Evolutionary conservation across 2,888 invertebrate genomes (phyloP).

Genomic region (Caenorhabditis angaria): DNA sequence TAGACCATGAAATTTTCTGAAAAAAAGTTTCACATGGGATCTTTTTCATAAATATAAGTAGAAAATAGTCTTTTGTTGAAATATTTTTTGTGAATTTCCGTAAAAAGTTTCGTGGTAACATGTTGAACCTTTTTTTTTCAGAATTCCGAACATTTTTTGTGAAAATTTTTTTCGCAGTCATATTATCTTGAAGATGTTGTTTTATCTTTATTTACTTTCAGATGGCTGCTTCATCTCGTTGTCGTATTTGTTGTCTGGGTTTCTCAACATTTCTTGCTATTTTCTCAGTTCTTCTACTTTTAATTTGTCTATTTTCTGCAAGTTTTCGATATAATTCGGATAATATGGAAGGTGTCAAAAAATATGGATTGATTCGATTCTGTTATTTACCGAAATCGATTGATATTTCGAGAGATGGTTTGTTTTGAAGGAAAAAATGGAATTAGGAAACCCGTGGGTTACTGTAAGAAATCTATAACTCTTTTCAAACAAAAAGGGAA

Average conservation of each 20-base stretch:
- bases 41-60: too few species aligned
- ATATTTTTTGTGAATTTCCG: too few species aligned
- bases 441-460: too few species aligned
- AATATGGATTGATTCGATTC: conserved; percentile 56
- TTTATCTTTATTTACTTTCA: conserved; percentile 14
- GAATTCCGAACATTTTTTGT: neutral
- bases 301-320: conserved; percentile 46
- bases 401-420: conserved; percentile 21
- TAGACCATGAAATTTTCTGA: too few species aligned
- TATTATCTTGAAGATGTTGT: too few species aligned
- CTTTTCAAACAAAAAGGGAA: too few species aligned
- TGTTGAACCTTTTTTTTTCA: neutral
- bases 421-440: neutral
- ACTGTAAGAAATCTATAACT: too few species aligned
- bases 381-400: conserved; percentile 47
- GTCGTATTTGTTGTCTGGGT: conserved; percentile 28
- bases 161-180: neutral
- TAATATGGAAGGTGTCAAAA: conserved; percentile 31
- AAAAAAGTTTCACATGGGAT: too few species aligned
- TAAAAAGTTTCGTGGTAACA: too few species aligned
- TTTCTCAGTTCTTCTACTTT: conserved; percentile 27
- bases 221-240: conserved; percentile 30
- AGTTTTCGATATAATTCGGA: conserved; percentile 45
- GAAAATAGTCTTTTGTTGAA: too few species aligned
- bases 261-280: conserved; percentile 26